A percentile compares a stretch with the other conserved stretches of the same genome.
phyloP scores from a whole-genome alignment of 2,888 invertebrate species.

The Dasysyrphus albostriatus region DNA sequence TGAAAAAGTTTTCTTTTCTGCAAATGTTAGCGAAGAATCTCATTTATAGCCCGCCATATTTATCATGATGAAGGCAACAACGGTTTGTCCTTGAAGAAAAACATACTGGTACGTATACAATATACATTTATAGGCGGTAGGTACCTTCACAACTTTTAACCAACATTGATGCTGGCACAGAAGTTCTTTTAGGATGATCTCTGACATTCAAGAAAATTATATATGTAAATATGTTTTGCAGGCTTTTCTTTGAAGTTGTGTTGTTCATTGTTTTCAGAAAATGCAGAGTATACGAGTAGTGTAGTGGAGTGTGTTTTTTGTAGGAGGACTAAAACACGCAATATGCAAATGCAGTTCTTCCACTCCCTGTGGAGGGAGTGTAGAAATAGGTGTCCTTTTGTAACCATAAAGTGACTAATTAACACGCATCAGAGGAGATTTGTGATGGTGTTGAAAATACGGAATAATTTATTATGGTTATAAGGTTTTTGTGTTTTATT shows the following conservation, averaged over 20 bases:
- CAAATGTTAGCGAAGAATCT: constrained; percentile 22
- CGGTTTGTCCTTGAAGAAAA: constrained; percentile 34
- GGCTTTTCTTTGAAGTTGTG: neutral
- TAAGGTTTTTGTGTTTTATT: neutral
- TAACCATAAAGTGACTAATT: constrained; percentile 23
- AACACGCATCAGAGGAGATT: constrained; percentile 8
- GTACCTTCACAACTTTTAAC: neutral
- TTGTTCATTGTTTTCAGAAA: constrained; percentile 12
- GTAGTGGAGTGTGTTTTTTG: too few species aligned
- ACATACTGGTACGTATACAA: neutral
- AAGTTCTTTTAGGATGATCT: constrained; percentile 15
- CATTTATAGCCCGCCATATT: constrained; percentile 7
- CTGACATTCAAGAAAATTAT: constrained; percentile 26
- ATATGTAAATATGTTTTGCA: constrained; percentile 6
- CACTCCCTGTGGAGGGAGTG: neutral
- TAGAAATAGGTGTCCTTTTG: neutral
- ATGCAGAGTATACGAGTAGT: neutral
- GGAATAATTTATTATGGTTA: neutral
- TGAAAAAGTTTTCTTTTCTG: constrained; percentile 27
- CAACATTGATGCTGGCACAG: constrained; percentile 22
- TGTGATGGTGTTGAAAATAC: neutral
- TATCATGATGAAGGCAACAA: constrained; percentile 14
- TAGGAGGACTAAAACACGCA: neutral
- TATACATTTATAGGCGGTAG: neutral
- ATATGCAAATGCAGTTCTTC: constrained; percentile 2